Percentiles rank a stretch among this genome's conserved stretches.
These are phyloP conservation scores for Eudasyphora cyanicolor DNA, from an alignment of 2,888 invertebrate genomes.

Conservation along the genomic window DNA sequence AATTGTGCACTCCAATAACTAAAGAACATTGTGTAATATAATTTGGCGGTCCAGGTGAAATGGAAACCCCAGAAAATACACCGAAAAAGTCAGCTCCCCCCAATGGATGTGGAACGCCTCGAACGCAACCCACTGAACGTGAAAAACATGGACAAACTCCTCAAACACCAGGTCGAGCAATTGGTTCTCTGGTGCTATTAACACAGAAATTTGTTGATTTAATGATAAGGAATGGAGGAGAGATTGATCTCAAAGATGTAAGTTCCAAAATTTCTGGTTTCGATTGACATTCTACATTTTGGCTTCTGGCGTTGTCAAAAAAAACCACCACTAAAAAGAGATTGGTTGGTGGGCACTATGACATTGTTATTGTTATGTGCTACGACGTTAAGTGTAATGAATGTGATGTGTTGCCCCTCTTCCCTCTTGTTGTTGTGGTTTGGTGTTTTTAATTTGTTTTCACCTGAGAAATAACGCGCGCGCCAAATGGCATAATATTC, in stretches of 20 bases:
- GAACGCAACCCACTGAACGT: slow-evolving; percentile 55
- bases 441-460: slow-evolving; percentile 11
- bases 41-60: not conserved
- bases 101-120: slow-evolving; percentile 58
- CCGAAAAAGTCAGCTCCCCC: slow-evolving; percentile 54
- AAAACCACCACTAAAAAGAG: slow-evolving; percentile 30
- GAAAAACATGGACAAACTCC: slow-evolving; percentile 51
- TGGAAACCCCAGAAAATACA: slow-evolving; percentile 64
- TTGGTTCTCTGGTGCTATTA: slow-evolving; percentile 77
- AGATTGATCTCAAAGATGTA: slow-evolving; percentile 78
- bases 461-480: not conserved
- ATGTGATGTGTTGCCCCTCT: slow-evolving; percentile 29
- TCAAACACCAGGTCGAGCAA: slow-evolving; percentile 72
- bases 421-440: slow-evolving; percentile 2
- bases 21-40: slow-evolving; percentile 34
- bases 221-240: slow-evolving; percentile 76
- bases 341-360: not conserved
- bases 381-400: slow-evolving; percentile 9
- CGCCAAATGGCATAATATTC: slow-evolving; percentile 4
- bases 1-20: slow-evolving; percentile 6
- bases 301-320: slow-evolving; percentile 28
- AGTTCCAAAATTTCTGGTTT: slow-evolving; percentile 58
- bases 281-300: not conserved
- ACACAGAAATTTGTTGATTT: slow-evolving; percentile 78
- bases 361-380: slow-evolving; percentile 36